Base-by-base conservation (phyloP, 2,113 vertebrate genomes). In the Nothocercus nigrocapillus region DNA sequence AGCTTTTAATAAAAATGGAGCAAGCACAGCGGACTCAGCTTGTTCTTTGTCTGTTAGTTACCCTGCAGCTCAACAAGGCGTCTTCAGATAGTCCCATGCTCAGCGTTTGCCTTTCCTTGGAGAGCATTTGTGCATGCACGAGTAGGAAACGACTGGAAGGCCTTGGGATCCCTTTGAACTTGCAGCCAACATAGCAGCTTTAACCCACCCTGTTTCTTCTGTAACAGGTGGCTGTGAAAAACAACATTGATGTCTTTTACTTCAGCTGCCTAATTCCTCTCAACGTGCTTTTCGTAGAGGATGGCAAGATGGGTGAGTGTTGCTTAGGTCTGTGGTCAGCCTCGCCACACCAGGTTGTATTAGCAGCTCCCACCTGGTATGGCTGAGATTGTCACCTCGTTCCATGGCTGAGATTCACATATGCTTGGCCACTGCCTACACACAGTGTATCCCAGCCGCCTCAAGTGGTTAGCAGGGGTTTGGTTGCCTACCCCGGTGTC, bases 201-300 rank as follows among this genome's bases (percentile, higher is more conserved):
- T 96, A 82, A 97, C 92, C 94, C 75, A 63, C 21, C 32, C 72
- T 66, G 18, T 40, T 94, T 96, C 84, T 96, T 96, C 95, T 62
- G 1, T 94, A 42, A 56, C 98, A 99, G 99, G 99, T 99, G 98
- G 99, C 99, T 87, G 99, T 99, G 97, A 99, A 99, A 98, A 99
- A 99, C 98, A 99, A 96, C 97, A 99, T 99, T 3, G 99, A 99
- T 47, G 99, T 99, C 80, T 99, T 99, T 97, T 99, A 99, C 98
- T 99, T 99, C 98, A 99, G 99, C 95, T 99, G 99, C 83, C 98
- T 99, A 68, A 99, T 99, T 96, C 99, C 99, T 66, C 99, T 99
- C 95, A 99, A 98, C 17, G 98, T 99, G 86, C 99, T 99, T 97
- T 99, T 99, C 40, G 99, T 99, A n/a, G 99, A 99, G 97, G 99